Evolutionary conservation across 2,797 vertebrate genomes (phyloP).

Genomic region (Siniperca undulata): DNA sequence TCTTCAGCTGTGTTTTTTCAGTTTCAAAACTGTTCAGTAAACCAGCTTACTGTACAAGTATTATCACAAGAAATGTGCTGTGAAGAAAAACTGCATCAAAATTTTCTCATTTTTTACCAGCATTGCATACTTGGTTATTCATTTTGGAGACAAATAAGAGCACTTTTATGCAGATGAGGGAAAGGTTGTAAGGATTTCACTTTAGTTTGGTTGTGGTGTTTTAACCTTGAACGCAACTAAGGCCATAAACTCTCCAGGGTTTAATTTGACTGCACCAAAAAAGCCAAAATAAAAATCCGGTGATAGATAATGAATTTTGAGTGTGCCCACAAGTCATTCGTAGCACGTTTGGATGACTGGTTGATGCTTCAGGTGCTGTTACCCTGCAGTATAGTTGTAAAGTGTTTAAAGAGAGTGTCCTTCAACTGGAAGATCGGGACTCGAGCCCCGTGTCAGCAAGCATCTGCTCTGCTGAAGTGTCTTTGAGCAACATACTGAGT

Average conservation of each 20-base stretch:
- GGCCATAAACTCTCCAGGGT: constrained; percentile 4
- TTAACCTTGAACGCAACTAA: constrained; percentile 35
- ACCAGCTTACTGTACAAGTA: background rate
- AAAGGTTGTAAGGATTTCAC: constrained; percentile 3
- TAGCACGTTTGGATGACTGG: constrained; percentile 3
- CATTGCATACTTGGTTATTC: background rate
- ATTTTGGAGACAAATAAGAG: background rate
- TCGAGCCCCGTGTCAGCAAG: constrained; percentile 25
- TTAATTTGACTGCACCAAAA: constrained; percentile 28
- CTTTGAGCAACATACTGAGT: constrained; percentile 53
- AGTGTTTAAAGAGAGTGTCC: constrained; percentile 53
- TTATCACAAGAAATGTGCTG: background rate
- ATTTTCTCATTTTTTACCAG: background rate
- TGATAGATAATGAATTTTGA: constrained; percentile 11
- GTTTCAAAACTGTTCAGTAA: background rate
- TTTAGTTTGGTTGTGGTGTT: constrained; percentile 6
- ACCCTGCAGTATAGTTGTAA: constrained; percentile 1
- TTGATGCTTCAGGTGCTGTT: constrained; percentile 4
- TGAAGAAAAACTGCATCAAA: background rate
- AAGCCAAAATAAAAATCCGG: background rate
- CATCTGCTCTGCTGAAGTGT: constrained; percentile 56
- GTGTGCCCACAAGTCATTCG: background rate
- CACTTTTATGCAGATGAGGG: background rate
- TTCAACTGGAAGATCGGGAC: constrained; percentile 43
- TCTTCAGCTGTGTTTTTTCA: constrained; percentile 1